Percentiles rank a stretch among this genome's conserved stretches.
These are phyloP conservation scores for Tetragonisca angustula DNA, from an alignment of 2,888 invertebrate genomes.

Conservation along the genomic window DNA sequence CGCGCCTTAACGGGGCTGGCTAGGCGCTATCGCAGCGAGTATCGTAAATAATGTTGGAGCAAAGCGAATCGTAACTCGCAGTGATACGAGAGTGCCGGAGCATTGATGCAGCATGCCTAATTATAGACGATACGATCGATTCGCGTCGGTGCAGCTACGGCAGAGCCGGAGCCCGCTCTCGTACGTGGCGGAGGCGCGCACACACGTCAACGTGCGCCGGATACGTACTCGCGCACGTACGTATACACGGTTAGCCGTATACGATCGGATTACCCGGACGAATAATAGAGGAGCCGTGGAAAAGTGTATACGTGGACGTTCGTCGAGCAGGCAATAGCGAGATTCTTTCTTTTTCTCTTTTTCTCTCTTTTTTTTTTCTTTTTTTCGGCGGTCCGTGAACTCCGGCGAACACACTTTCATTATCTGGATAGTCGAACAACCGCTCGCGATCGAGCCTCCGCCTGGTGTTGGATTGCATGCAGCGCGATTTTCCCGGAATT, in stretches of 20 bases:
- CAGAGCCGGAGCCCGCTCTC: background rate
- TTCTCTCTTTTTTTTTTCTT: background rate
- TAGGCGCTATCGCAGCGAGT: background rate
- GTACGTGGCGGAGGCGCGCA: background rate
- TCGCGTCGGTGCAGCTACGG: constrained; percentile 53
- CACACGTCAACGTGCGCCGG: background rate
- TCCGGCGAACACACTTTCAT: constrained; percentile 32
- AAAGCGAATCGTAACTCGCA: constrained; percentile 40
- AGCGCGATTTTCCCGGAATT: constrained; percentile 11
- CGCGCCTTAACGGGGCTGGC: constrained; percentile 14
- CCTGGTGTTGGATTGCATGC: background rate
- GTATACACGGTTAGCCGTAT: background rate
- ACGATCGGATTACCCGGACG: constrained; percentile 25
- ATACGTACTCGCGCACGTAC: background rate
- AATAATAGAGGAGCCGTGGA: constrained; percentile 29
- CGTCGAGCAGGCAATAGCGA: constrained; percentile 15
- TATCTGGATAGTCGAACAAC: constrained; percentile 41
- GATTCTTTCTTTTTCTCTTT: background rate
- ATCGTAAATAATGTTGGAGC: constrained; percentile 48
- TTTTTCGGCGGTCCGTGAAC: constrained; percentile 17
- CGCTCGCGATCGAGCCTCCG: background rate
- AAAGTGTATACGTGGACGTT: constrained; percentile 22
- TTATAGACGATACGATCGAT: constrained; percentile 65
- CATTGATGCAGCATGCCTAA: constrained; percentile 61
- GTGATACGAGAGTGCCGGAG: constrained; percentile 55